These are phyloP conservation scores for Phaenicophaeus curvirostris DNA, from an alignment of 2,797 vertebrate genomes.

Conservation along the genomic window DNA sequence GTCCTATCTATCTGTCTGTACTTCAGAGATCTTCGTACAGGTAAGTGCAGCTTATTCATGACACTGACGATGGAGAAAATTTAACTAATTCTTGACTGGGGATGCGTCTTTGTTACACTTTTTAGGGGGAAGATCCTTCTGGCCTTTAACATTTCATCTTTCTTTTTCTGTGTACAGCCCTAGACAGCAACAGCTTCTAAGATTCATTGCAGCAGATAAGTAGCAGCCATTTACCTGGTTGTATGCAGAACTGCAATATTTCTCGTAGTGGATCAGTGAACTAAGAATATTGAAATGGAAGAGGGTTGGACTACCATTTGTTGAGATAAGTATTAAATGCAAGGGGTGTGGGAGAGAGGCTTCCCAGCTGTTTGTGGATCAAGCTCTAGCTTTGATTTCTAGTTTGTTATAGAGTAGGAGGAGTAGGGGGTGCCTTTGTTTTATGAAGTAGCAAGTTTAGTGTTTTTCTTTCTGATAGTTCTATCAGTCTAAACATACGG, in stretches of 20 bases:
- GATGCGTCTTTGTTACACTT: background rate
- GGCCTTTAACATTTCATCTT: background rate
- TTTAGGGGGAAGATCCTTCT: background rate
- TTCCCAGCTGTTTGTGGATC: background rate
- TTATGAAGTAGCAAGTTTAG: background rate
- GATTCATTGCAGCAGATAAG: background rate
- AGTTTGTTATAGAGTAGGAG: background rate
- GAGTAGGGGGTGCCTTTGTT: background rate
- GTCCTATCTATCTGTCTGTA: background rate
- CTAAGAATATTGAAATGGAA: background rate
- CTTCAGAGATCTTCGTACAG: background rate
- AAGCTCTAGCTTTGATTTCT: background rate
- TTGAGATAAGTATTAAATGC: background rate
- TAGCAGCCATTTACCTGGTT: background rate
- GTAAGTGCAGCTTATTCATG: background rate
- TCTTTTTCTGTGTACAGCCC: background rate
- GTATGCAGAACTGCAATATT: background rate
- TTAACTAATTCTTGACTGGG: background rate
- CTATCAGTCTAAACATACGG: background rate
- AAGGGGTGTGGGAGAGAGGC: background rate
- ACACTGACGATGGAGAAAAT: background rate
- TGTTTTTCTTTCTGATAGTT: background rate
- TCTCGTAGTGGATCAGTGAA: background rate
- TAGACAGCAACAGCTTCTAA: background rate
- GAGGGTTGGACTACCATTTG: background rate